Base-by-base conservation (phyloP, 1,140 invertebrate species). In the Saccostrea cuccullata region DNA sequence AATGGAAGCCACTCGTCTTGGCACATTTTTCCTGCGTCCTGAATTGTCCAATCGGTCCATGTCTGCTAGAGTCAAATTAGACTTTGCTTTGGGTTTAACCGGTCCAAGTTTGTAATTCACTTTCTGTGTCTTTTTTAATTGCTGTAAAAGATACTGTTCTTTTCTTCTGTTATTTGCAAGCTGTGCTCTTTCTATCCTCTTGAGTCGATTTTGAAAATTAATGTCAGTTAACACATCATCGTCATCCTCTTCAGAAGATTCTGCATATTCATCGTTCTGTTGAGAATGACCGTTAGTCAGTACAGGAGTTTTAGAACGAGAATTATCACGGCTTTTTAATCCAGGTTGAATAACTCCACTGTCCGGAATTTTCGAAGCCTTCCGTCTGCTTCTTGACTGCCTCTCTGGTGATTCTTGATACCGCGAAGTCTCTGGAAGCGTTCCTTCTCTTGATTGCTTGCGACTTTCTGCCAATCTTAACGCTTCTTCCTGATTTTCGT, bases 1-100 rank as follows among this genome's bases (percentile, higher is more conserved):
- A 26, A 93, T 88, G n/a, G 89, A 89, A 55, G 64, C 85, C 26
- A 87, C 84, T 47, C 84, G 55, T 82, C 86, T 86, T 55, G 86
- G 58, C 30, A 85, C 58, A 60, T 58, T 58, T 85, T 60, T 58
- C 15, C 55, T 85, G 26, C 58, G 55, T 40, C 20, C 58, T 30
- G 84, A 40, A 6, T 0, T 60, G 60, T 85, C 84, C 17, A 85
- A 12, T 12, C 58, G 23, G 15, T 85, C 84, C 84, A 85, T 85
- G 9, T 85, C 84, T 85, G 84, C 47, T 40, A 64, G 30, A 85
- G 55, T 85, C 12, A 60, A 12, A 36, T 60, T 40, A 60, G 30
- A 56, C 23, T 40, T 40, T 26, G n/a, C 9, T 60, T 64, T 85
- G 36, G 47, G 11, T n/a, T 13, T 58, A 64, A 58, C 55, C 23